Conservation (phyloP, 2,113 vertebrate species). For the Ochotona curzoniae region DNA sequence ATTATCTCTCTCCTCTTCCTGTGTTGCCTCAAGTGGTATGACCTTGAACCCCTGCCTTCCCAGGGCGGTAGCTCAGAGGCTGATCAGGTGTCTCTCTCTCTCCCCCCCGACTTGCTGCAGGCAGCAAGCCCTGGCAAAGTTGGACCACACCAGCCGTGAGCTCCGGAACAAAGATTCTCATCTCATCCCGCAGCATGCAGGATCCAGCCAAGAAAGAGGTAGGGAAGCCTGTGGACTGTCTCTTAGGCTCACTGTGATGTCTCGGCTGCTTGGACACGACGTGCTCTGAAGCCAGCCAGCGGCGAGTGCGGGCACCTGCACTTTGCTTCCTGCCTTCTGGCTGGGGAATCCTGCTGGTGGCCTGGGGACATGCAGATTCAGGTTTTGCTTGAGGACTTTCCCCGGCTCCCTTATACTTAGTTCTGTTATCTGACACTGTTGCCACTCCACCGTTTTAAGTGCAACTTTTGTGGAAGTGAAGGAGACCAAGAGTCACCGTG, state of each 20-base stretch:
- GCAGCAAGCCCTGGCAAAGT: background rate
- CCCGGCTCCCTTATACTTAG: slow-evolving; percentile 32
- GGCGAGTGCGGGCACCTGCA: background rate
- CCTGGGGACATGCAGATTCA: slow-evolving; percentile 41
- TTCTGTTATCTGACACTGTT: background rate
- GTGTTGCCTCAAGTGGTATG: background rate
- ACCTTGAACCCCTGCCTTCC: slow-evolving; percentile 54
- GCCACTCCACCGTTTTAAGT: slow-evolving; percentile 19
- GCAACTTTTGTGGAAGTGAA: background rate
- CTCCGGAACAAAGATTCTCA: background rate
- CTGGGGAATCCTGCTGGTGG: slow-evolving; percentile 29
- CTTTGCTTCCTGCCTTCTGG: slow-evolving; percentile 37
- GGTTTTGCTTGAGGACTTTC: slow-evolving; percentile 4
- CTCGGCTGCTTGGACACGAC: slow-evolving; percentile 28
- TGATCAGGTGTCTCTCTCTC: slow-evolving; percentile 23
- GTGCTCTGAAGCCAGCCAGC: slow-evolving; percentile 22
- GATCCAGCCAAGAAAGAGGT: background rate
- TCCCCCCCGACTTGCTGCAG: background rate
- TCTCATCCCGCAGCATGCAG: background rate
- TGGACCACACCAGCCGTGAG: no score
- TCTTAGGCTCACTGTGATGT: background rate
- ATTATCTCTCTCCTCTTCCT: slow-evolving; percentile 18
- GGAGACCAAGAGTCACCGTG: background rate
- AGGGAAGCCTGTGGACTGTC: background rate
- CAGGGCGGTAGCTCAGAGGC: slow-evolving; percentile 6